Evolutionary conservation across 2,797 vertebrate species (phyloP).

Genomic region (Acomys russatus): DNA sequence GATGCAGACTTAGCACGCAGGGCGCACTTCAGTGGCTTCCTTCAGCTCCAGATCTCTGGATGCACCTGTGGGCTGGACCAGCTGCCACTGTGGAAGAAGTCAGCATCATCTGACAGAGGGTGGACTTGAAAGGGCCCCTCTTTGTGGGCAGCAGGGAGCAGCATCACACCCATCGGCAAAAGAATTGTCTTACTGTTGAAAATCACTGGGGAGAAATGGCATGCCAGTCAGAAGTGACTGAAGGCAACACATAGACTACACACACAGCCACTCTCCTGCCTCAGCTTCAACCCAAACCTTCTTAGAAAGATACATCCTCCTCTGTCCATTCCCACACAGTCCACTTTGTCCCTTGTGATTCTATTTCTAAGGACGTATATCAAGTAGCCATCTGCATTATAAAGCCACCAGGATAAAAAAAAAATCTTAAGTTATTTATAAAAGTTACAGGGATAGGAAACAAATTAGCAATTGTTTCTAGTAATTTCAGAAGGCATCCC

Average conservation of each 20-base stretch:
- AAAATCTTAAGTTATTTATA: not conserved
- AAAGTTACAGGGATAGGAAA: not conserved
- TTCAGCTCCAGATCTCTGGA: not conserved
- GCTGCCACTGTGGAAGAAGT: slow-evolving; percentile 34
- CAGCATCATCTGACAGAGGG: not conserved
- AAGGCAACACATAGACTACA: not conserved
- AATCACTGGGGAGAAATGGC: not conserved
- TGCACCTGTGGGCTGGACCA: not conserved
- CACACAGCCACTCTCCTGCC: too few species aligned
- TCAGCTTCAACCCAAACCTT: not conserved
- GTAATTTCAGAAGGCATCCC: not conserved
- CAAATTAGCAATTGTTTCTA: not conserved
- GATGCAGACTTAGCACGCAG: not conserved
- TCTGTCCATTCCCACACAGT: not conserved
- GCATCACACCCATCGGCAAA: not conserved
- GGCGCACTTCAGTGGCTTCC: not conserved
- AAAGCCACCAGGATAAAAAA: not conserved
- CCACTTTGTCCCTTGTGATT: not conserved
- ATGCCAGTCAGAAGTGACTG: not conserved
- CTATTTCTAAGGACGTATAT: not conserved
- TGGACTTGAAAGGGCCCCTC: not conserved
- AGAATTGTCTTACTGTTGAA: not conserved
- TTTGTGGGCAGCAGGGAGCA: not conserved
- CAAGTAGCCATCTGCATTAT: not conserved
- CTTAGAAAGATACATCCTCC: not conserved